Evolutionary conservation across 2,888 invertebrate genomes (phyloP).

Genomic region (Acholoe squamosa): DNA sequence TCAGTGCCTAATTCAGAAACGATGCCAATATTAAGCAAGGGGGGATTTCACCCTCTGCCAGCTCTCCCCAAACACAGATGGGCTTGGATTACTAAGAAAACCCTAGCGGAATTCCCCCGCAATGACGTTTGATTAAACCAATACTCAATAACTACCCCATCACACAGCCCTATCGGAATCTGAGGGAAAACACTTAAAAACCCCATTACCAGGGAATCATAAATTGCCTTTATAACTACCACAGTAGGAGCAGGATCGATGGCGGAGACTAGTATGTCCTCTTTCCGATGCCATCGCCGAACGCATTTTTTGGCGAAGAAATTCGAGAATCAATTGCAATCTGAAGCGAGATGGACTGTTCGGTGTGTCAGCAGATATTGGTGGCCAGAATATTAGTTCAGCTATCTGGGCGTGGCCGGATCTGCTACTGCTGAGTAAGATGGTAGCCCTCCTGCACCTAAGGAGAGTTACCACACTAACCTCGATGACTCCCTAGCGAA

Average conservation of each 20-base stretch:
- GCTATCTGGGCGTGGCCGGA: background rate
- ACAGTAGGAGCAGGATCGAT: background rate
- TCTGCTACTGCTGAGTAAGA: too few species aligned
- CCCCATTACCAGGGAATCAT: background rate
- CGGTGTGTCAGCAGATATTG: background rate
- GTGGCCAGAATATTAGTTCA: background rate
- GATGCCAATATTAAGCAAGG: conserved; percentile 26
- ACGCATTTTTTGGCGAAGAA: background rate
- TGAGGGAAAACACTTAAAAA: background rate
- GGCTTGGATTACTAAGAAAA: background rate
- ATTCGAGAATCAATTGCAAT: conserved; percentile 23
- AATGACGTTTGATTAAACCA: background rate
- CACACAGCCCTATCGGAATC: background rate
- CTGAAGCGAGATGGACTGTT: background rate
- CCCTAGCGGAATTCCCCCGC: background rate
- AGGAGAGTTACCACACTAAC: background rate
- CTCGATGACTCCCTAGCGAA: background rate
- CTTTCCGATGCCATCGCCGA: background rate
- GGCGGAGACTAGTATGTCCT: background rate
- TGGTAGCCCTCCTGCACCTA: background rate
- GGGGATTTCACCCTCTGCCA: background rate
- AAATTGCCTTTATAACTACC: conserved; percentile 13
- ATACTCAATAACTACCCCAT: background rate
- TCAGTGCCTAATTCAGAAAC: conserved; percentile 23
- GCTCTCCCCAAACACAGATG: background rate